Evolutionary conservation across 1,140 invertebrate genomes (phyloP), one percentile per base, ranked within the genome.

Genomic region (Popillia japonica): DNA sequence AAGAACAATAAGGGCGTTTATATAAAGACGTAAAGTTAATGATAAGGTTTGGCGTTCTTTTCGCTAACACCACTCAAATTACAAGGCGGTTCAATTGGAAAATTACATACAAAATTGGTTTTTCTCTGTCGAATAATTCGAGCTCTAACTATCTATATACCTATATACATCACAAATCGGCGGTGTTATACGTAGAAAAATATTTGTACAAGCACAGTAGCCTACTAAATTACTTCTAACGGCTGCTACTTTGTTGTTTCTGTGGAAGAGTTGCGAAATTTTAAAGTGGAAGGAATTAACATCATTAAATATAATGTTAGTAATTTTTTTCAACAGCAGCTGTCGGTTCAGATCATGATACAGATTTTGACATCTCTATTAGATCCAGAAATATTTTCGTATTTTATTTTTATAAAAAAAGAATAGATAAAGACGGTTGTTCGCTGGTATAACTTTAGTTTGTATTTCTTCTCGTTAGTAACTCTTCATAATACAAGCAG

Each of bases 281-380:
- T 23, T 34, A 68, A 68, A 68, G 20, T 68, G 61, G 20, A 68
- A 48, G 10, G 9, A 23, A 68, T 68, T 68, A 14, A 8, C 11
- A 22, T 20, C 22, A 68, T 68, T 68, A 68, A 22, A 0, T 17
- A 23, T 34, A 68, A 68, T 68, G 61, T 27, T 27, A 68, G 61
- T 23, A 27, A 34, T 68, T 68, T 68, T 64, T 68, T 68, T 68
- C 61, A 14, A 14, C 44, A 17, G 61, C 61, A 68, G 48, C 48
- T 55, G 48, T 17, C 11, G 14, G 14, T 68, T 27, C 22, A 27
- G 14, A 8, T 48, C 27, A 14, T 10, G 20, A 23, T 68, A 68
- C 61, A 27, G 61, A 68, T 34, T 68, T 68, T 68, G 61, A 68
- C 61, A 22, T 68, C 61, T 68, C 61, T 68, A 68, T 68, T 68